Percentiles rank a stretch among this genome's conserved stretches.
Evolutionary conservation across 1,140 invertebrate species (phyloP).

Genomic region (Procambarus virginalis): DNA sequence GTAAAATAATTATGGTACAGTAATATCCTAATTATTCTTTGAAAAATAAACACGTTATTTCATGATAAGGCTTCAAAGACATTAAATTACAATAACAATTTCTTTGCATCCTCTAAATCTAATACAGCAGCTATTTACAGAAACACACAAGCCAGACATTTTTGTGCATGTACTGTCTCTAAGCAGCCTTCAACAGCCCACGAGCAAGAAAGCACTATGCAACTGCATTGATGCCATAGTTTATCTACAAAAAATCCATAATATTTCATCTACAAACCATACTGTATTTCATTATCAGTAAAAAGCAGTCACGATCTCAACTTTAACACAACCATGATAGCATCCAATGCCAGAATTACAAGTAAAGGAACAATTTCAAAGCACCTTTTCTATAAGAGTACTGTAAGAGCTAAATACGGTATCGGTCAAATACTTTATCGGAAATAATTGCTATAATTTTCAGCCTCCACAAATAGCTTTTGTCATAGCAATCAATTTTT

Average conservation of each 20-base stretch:
- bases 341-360: not conserved
- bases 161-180: constrained; percentile 25
- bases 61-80: not conserved
- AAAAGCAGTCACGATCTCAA: not conserved
- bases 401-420: too few relatives aligned
- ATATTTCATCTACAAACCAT: not conserved
- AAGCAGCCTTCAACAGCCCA: constrained; percentile 28
- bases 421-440: too few relatives aligned
- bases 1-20: not conserved
- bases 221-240: not conserved
- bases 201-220: constrained; percentile 29
- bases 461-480: not conserved
- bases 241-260: not conserved
- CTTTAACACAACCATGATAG: not conserved
- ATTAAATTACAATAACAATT: not conserved
- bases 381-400: too few relatives aligned
- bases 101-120: constrained; percentile 19
- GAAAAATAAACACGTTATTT: not conserved
- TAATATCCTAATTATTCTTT: not conserved
- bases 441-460: not conserved
- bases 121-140: constrained; percentile 32
- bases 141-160: constrained; percentile 48
- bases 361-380: not conserved
- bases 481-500: not conserved
- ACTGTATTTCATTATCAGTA: not conserved